A percentile compares a stretch with the other conserved stretches of the same genome.
These are phyloP conservation scores for Melikaiella ostensackeni DNA, from an alignment of 2,888 invertebrate species.

Conservation along the genomic window DNA sequence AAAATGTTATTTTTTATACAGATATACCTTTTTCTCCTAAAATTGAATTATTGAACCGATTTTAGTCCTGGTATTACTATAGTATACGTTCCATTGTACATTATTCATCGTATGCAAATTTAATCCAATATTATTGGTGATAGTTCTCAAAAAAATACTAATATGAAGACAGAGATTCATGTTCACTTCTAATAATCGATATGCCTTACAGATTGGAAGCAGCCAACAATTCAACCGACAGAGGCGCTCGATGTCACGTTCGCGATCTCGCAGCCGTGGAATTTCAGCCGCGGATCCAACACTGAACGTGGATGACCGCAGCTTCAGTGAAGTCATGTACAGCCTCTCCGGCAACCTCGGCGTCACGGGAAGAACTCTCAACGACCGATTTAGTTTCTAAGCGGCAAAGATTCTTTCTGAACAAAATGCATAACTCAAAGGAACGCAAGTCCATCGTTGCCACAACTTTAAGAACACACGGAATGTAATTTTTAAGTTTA, in stretches of 20 bases:
- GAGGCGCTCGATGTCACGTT: constrained; percentile 69
- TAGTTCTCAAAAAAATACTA: too few relatives aligned
- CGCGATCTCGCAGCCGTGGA: constrained; percentile 68
- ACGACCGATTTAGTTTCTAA: constrained; percentile 74
- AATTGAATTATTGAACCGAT: too few relatives aligned
- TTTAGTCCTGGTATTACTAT: too few relatives aligned
- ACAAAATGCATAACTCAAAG: too few relatives aligned
- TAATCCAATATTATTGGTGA: too few relatives aligned
- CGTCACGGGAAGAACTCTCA: constrained; percentile 73
- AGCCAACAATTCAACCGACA: constrained; percentile 59
- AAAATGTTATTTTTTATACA: too few relatives aligned
- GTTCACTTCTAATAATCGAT: background rate
- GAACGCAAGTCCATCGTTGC: too few relatives aligned
- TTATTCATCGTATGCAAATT: too few relatives aligned
- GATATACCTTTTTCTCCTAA: too few relatives aligned
- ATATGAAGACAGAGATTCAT: background rate
- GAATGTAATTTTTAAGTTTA: background rate
- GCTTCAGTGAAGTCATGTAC: constrained; percentile 74
- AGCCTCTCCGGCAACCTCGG: constrained; percentile 71
- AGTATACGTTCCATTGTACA: too few relatives aligned
- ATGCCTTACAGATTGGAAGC: constrained; percentile 14
- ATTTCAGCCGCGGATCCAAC: constrained; percentile 51
- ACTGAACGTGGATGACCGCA: constrained; percentile 65
- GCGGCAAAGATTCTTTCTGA: background rate
- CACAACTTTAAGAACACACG: too few relatives aligned